These are phyloP conservation scores for Mesoligia furuncula DNA, from an alignment of 2,888 invertebrate species.

Conservation along the genomic window DNA sequence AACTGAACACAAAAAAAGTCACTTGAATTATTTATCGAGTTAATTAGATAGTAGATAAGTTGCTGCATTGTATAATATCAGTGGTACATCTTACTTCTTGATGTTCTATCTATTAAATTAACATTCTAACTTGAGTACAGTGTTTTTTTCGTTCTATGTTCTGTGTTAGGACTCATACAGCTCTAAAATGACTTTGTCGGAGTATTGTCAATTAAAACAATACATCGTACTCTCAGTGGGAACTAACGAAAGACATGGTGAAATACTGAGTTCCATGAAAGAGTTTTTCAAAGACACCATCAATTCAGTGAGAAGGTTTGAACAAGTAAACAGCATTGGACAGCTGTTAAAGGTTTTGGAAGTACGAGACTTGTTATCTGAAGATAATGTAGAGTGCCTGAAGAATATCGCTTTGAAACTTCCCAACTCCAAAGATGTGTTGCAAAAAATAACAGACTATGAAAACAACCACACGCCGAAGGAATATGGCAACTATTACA, in stretches of 20 bases:
- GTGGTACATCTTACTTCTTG: not conserved
- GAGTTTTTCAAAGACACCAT: conserved; percentile 79
- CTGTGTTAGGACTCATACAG: not conserved
- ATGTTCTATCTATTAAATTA: not conserved
- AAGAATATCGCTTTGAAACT: conserved; percentile 78
- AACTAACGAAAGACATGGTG: conserved; percentile 73
- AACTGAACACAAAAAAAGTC: not conserved
- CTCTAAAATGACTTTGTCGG: conserved; percentile 78
- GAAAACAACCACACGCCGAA: conserved; percentile 71
- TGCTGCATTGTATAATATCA: not conserved
- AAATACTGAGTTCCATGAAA: conserved; percentile 78
- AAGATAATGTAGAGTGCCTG: conserved; percentile 79
- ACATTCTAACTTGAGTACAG: conserved; percentile 15
- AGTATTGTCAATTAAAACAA: conserved; percentile 78
- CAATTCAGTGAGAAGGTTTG: conserved; percentile 83
- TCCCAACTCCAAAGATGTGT: conserved; percentile 70
- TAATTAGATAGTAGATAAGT: not conserved
- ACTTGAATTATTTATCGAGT: not conserved
- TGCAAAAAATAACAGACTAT: conserved; percentile 75
- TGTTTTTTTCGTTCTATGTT: not conserved
- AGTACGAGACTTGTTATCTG: conserved; percentile 80
- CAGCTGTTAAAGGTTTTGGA: conserved; percentile 81
- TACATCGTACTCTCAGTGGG: conserved; percentile 75
- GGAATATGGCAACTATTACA: conserved; percentile 73
- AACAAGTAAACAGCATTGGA: conserved; percentile 78